phyloP scores from a whole-genome alignment of 2,113 vertebrate genomes.

The Anguilla japonica region DNA sequence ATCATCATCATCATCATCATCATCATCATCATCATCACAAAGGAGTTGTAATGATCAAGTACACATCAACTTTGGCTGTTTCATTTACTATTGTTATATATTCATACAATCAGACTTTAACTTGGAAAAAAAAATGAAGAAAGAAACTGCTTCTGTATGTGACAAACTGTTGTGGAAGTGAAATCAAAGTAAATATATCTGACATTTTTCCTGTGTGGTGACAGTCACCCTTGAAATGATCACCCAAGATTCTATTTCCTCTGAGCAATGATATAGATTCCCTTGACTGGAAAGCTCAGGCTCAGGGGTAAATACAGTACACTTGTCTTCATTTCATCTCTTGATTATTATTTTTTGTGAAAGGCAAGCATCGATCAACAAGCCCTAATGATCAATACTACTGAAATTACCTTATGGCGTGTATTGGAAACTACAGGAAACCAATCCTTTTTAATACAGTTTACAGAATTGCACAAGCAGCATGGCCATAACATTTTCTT shows the following conservation, averaged over 20 bases:
- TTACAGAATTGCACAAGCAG: conserved; percentile 1
- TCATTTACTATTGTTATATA: no score
- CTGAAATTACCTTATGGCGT: conserved; percentile 17
- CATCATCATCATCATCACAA: no score
- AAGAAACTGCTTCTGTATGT: background rate
- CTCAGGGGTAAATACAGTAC: conserved; percentile 4
- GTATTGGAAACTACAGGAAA: background rate
- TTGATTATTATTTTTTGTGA: conserved; percentile 14
- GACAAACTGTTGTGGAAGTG: background rate
- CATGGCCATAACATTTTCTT: background rate
- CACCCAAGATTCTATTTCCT: background rate
- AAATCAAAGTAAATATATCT: background rate
- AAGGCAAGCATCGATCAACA: conserved; percentile 11
- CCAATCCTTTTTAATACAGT: background rate
- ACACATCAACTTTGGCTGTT: no score
- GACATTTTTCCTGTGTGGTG: background rate
- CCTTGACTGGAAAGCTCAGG: background rate
- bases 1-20: no score
- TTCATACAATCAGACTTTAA: no score
- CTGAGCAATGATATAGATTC: background rate
- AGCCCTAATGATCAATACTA: conserved; percentile 17
- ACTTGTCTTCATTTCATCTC: conserved; percentile 8
- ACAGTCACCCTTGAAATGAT: conserved; percentile 1
- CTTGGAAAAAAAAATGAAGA: background rate
- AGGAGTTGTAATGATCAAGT: no score